Evolutionary conservation across 2,888 invertebrate species (phyloP).

Genomic region (Drosophila demipolita): DNA sequence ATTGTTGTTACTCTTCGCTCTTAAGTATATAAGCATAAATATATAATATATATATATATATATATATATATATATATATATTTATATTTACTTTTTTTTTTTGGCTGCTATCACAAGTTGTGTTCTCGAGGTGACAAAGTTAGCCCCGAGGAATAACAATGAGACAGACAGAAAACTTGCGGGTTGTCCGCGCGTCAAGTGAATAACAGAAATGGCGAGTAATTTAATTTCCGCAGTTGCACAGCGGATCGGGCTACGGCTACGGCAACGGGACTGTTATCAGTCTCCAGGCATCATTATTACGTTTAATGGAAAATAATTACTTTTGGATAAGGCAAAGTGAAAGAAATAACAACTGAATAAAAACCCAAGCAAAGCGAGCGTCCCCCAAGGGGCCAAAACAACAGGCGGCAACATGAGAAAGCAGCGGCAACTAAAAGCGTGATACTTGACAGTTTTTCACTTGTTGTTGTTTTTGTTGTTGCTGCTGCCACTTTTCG

Average conservation of each 20-base stretch:
- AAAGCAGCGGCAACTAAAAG: slow-evolving; percentile 10
- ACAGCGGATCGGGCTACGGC: slow-evolving; percentile 24
- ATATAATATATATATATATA: not conserved
- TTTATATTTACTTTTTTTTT: slow-evolving; percentile 10
- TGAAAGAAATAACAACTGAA: slow-evolving; percentile 72
- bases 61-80: slow-evolving; percentile 1
- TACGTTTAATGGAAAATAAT: slow-evolving; percentile 81
- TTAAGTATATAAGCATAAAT: slow-evolving; percentile 3
- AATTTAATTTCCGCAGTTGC: slow-evolving; percentile 72
- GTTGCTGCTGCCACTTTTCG: slow-evolving; percentile 24
- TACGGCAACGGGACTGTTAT: slow-evolving; percentile 49
- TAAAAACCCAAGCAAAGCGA: slow-evolving; percentile 31
- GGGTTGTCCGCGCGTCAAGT: slow-evolving; percentile 47
- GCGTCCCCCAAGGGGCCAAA: slow-evolving; percentile 22
- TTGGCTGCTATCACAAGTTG: slow-evolving; percentile 48
- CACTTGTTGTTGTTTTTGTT: slow-evolving; percentile 18
- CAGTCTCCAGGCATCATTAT: slow-evolving; percentile 74
- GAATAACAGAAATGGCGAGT: slow-evolving; percentile 63
- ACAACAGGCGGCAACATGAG: too few species aligned
- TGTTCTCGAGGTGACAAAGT: slow-evolving; percentile 59
- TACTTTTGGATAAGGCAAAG: slow-evolving; percentile 81
- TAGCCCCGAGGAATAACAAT: slow-evolving; percentile 45
- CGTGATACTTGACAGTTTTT: slow-evolving; percentile 52
- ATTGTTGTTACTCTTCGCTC: slow-evolving; percentile 31
- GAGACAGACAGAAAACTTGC: slow-evolving; percentile 11